Evolutionary conservation across 2,797 vertebrate genomes (phyloP).

Genomic region (Parauchenoglanis punctatus): DNA sequence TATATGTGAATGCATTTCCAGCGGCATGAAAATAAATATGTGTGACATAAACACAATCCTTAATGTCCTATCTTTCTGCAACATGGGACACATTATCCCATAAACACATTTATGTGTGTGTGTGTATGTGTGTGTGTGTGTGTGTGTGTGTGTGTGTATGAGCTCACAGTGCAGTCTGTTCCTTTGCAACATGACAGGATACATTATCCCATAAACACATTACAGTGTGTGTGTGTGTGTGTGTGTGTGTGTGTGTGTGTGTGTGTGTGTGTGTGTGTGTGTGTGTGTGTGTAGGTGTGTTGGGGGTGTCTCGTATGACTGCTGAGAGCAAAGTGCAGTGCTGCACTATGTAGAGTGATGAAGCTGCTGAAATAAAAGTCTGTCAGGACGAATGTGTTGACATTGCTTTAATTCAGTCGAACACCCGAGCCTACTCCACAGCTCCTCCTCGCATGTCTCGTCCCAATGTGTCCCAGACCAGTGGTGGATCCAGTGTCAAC

Average conservation of each 20-base stretch:
- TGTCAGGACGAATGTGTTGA: slow-evolving; percentile 73
- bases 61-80: neutral
- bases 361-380: slow-evolving; percentile 71
- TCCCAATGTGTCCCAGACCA: slow-evolving; percentile 37
- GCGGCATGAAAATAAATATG: slow-evolving; percentile 31
- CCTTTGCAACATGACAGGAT: slow-evolving; percentile 39
- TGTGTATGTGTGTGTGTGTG: slow-evolving; percentile 14
- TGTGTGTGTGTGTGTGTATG: slow-evolving; percentile 10
- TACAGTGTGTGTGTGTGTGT: neutral
- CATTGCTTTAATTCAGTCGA: slow-evolving; percentile 74
- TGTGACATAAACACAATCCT: slow-evolving; percentile 29
- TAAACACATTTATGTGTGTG: slow-evolving; percentile 15
- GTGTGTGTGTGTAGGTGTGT: neutral
- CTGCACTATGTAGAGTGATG: slow-evolving; percentile 57
- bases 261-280: neutral
- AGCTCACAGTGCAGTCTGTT: slow-evolving; percentile 30
- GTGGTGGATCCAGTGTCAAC: slow-evolving; percentile 63
- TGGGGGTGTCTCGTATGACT: slow-evolving; percentile 21
- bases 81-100: neutral
- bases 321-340: slow-evolving; percentile 26
- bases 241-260: slow-evolving; percentile 31
- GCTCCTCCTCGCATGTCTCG: slow-evolving; percentile 32
- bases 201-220: slow-evolving; percentile 56
- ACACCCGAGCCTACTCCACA: slow-evolving; percentile 59
- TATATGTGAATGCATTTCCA: slow-evolving; percentile 4